Conservation (phyloP, 2,113 vertebrate species). For the Perca schrenkii region DNA sequence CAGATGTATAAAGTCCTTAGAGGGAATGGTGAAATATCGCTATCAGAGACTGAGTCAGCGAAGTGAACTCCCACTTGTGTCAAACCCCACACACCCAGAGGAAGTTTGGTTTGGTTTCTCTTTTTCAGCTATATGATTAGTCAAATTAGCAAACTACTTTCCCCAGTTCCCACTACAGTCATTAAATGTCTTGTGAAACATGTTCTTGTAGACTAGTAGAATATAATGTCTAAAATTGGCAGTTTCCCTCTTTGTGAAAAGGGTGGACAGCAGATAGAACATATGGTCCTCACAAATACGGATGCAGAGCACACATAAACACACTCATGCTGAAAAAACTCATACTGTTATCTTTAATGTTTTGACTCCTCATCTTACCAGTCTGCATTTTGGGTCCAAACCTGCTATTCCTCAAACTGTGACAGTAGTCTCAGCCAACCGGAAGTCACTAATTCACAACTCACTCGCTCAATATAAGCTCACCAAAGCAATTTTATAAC, state of each 20-base stretch:
- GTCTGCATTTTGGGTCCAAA: too few species aligned
- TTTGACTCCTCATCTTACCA: neutral
- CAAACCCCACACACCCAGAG: neutral
- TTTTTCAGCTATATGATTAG: neutral
- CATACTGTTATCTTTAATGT: neutral
- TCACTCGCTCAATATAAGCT: too few species aligned
- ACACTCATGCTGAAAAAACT: too few species aligned
- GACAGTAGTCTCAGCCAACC: too few species aligned
- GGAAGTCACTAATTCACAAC: too few species aligned
- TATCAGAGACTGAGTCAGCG: neutral
- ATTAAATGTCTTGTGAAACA: neutral
- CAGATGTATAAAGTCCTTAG: neutral
- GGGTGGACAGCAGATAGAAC: too few species aligned
- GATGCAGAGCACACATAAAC: too few species aligned
- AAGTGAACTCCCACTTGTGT: neutral
- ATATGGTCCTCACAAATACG: neutral
- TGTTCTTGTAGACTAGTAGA: neutral
- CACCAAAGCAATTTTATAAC: too few species aligned
- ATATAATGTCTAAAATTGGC: neutral
- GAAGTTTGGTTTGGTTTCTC: neutral
- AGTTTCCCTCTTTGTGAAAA: neutral
- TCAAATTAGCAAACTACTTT: neutral
- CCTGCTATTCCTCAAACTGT: too few species aligned
- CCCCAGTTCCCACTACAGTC: neutral
- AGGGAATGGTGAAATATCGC: neutral